Base-by-base conservation (phyloP, 2,113 vertebrate species). In the Tylochromis polylepis region DNA sequence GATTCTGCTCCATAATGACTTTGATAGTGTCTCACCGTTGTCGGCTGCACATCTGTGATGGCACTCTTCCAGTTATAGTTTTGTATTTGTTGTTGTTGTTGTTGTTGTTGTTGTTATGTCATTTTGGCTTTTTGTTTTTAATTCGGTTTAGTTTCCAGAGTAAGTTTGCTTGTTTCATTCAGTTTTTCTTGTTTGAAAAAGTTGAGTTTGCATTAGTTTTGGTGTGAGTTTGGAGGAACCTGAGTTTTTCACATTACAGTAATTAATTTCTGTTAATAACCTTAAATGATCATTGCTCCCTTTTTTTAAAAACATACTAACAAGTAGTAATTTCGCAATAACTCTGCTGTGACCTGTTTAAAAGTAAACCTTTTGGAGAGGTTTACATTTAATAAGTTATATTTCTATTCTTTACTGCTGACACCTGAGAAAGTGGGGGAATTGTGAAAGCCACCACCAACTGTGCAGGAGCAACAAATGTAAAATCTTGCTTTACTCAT, bases 361-460 rank as follows among this genome's bases (percentile, higher is more conserved):
- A 27, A 46, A 46, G 8, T 1, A 72, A 27, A 72, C 38, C 22
- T 24, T 46, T 72, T 72, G 8, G 38, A 24, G 3, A 2, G 16
- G 41, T 46, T 46, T 72, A 24, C 22, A 0, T 72, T 43, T 41
- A 67, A 67, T 15, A 41, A 15, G 20, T 4, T 67, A 2, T 1
- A 15, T 22, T 0, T 72, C 41, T 18, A 18, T 2, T 41, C 41
- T 72, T 72, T 72, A 72, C 14, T 72, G 41, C 41, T 46, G 14
- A 72, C 1, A 1, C 8, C 67, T 27, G 41, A 49, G 27, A 72
- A 46, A 49, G 22, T 72, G 67, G 9, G 22, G 18, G 41, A 49
- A 18, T 11, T 0, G 2, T 27, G 41, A 72, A 72, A 72, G 67
- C 8, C 46, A 27, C 38, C 22, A 27, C 67, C 5, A 0, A 0